Conservation (phyloP, 1,140 invertebrate genomes). For the Delia radicum region DNA sequence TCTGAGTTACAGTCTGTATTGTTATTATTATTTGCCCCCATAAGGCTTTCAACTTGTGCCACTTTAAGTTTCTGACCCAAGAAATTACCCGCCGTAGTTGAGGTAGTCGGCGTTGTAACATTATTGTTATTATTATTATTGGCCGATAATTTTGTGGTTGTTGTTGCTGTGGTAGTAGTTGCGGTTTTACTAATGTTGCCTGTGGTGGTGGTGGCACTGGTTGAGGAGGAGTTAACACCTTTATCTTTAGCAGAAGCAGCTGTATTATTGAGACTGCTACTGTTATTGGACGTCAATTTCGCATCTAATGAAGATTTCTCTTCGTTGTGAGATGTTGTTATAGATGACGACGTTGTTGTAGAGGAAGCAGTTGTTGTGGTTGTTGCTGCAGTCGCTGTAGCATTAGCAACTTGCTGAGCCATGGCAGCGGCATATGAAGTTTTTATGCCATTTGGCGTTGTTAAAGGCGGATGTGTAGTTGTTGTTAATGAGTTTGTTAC, state of each 20-base stretch:
- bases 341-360: too few relatives aligned
- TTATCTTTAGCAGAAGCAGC: not conserved
- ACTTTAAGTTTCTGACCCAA: slow-evolving; percentile 51
- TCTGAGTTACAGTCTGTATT: slow-evolving; percentile 40
- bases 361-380: not conserved
- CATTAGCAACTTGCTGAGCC: not conserved
- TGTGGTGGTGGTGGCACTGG: not conserved
- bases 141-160: not conserved
- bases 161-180: not conserved
- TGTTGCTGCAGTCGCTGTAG: not conserved
- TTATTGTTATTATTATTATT: slow-evolving; percentile 4
- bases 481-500: not conserved
- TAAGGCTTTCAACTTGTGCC: slow-evolving; percentile 45
- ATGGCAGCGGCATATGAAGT: slow-evolving; percentile 27
- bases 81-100: slow-evolving; percentile 47
- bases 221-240: not conserved
- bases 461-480: not conserved
- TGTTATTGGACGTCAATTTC: not conserved
- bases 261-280: not conserved
- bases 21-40: slow-evolving; percentile 37
- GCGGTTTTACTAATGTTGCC: not conserved
- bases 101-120: slow-evolving; percentile 34
- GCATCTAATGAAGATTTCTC: too few relatives aligned
- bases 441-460: slow-evolving; percentile 31
- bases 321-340: too few relatives aligned